These are phyloP conservation scores for Avahi laniger DNA, from an alignment of 2,797 vertebrate genomes.

Conservation along the genomic window DNA sequence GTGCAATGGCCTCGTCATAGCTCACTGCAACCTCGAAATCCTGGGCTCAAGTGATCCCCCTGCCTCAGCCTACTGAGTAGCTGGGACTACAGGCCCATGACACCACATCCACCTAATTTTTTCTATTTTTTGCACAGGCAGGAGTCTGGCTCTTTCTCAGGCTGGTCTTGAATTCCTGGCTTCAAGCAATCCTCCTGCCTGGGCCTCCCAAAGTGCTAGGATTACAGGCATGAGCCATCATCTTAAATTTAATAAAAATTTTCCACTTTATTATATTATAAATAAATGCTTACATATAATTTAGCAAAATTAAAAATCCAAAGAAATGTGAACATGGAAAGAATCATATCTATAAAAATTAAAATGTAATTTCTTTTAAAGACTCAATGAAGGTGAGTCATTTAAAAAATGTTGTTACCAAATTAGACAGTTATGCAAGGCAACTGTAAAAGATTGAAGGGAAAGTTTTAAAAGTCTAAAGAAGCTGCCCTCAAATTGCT, in stretches of 20 bases:
- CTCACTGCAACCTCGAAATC: too few relatives aligned
- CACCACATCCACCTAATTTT: too few relatives aligned
- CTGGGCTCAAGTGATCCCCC: too few relatives aligned
- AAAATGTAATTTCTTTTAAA: not conserved
- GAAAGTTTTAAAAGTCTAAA: not conserved
- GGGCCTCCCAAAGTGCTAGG: too few relatives aligned
- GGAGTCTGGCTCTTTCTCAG: too few relatives aligned
- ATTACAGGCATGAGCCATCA: too few relatives aligned
- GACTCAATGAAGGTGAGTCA: not conserved
- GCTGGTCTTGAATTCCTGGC: too few relatives aligned
- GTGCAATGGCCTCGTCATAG: too few relatives aligned
- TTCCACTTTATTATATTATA: not conserved
- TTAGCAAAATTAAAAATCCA: not conserved
- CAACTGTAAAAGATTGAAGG: not conserved
- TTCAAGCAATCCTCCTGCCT: too few relatives aligned
- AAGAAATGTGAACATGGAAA: not conserved
- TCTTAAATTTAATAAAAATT: constrained; percentile 17
- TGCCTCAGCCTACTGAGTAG: too few relatives aligned
- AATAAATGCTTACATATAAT: not conserved
- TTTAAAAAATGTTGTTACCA: not conserved
- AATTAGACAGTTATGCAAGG: not conserved
- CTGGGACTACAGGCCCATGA: too few relatives aligned
- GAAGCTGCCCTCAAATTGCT: not conserved
- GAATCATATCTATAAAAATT: not conserved
- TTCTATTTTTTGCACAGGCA: too few relatives aligned